These are phyloP conservation scores for Drosophila suzukii DNA, from an alignment of 1,140 invertebrate species.

Conservation along the genomic window DNA sequence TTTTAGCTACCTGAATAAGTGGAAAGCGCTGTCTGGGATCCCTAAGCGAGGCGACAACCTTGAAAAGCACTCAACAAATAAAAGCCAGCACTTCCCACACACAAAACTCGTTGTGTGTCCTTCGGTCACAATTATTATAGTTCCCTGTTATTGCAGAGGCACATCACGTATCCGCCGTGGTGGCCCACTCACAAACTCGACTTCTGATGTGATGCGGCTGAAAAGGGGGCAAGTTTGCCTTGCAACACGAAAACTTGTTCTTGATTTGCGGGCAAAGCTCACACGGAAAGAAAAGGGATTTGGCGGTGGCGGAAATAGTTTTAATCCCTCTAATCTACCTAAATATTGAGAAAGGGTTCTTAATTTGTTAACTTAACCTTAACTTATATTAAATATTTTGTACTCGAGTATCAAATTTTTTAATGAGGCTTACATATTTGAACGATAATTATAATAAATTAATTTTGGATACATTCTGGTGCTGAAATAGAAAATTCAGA, in stretches of 20 bases:
- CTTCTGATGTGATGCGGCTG: conserved; percentile 25
- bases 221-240: conserved; percentile 1
- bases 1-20: conserved; percentile 43
- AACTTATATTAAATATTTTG: too few relatives aligned
- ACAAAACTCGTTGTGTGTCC: conserved; percentile 10
- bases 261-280: background rate
- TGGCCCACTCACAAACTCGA: conserved; percentile 30
- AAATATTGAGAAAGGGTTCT: background rate
- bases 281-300: background rate
- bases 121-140: conserved; percentile 62
- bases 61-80: conserved; percentile 78
- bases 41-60: conserved; percentile 54
- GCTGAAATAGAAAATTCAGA: too few relatives aligned
- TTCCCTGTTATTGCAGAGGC: conserved; percentile 13
- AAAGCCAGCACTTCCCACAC: conserved; percentile 20
- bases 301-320: background rate
- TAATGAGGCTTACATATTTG: too few relatives aligned
- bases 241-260: conserved; percentile 6
- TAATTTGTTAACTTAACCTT: too few relatives aligned
- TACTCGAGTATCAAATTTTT: too few relatives aligned
- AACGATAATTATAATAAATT: too few relatives aligned
- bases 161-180: conserved; percentile 45
- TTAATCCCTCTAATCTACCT: background rate
- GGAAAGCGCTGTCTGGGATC: conserved; percentile 64
- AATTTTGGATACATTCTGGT: too few relatives aligned